Base-by-base conservation (phyloP, 2,888 invertebrate species). In the Drosophila flavopinicola region DNA sequence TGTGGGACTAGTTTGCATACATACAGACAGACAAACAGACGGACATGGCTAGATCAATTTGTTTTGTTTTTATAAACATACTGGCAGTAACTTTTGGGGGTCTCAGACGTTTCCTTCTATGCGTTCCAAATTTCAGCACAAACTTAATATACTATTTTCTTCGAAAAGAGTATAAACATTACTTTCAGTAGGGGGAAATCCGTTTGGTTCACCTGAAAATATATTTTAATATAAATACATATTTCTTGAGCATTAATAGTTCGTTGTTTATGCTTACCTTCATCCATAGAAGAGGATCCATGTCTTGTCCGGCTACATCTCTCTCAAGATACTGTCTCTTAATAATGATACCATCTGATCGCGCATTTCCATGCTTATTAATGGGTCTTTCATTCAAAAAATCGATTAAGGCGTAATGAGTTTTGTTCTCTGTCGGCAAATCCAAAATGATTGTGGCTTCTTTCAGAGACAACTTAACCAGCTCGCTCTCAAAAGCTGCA, bases 241-340 rank as follows among this genome's bases (percentile, higher is more conserved):
- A n/a, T n/a, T n/a, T n/a, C n/a, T n/a, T n/a, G n/a, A n/a, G n/a
- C n/a, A 42, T 29, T 15, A 13, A 30, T 39, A 39, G 15, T 38
- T 49, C 17, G 27, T 47, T 38, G 10, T 49, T 29, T 29, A 38
- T n/a, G 24, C 20, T 20, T 29, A 49, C 49, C 49, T 49, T 37
- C 11, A 49, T 29, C 39, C 32, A 51, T 35, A 42, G 42, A n/a
- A 52, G 30, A 13, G 53, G 37, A 11, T 42, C 33, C 6, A 39
- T 37, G 25, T 53, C 52, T 39, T 52, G 15, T 42, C 39, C 42
- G n/a, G n/a, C n/a, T n/a, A n/a, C n/a, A n/a, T n/a, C n/a, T n/a
- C n/a, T n/a, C n/a, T n/a, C n/a, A n/a, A 42, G 13, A 41, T 42
- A 52, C 17, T 42, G 51, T 24, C 41, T 24, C 6, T 35, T 33